These are phyloP conservation scores for Mugil cephalus DNA, from an alignment of 2,113 vertebrate genomes.

Conservation along the genomic window DNA sequence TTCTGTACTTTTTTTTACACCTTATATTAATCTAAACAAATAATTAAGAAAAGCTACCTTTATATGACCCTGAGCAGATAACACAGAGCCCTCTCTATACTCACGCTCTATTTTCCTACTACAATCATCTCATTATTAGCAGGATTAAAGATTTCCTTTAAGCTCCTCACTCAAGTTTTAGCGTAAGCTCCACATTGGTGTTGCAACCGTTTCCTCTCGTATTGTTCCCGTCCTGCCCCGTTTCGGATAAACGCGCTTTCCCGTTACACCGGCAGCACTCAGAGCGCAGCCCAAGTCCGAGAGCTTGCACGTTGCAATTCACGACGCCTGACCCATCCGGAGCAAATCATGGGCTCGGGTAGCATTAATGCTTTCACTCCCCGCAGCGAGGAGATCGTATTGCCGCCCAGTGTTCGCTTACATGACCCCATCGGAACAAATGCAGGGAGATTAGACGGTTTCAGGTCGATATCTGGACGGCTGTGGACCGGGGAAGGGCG, in stretches of 20 bases:
- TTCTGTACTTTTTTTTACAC: no score
- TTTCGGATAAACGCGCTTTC: neutral
- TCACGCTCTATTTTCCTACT: slow-evolving; percentile 13
- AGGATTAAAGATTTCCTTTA: slow-evolving; percentile 42
- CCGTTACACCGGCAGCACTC: neutral
- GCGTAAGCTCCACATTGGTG: neutral
- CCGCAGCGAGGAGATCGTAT: slow-evolving; percentile 32
- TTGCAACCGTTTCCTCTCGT: slow-evolving; percentile 6
- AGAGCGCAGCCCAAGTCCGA: neutral
- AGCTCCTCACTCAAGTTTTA: slow-evolving; percentile 29
- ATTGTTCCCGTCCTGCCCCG: neutral
- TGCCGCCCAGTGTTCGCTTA: slow-evolving; percentile 46
- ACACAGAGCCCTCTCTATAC: slow-evolving; percentile 5
- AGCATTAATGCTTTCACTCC: slow-evolving; percentile 14
- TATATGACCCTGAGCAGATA: neutral
- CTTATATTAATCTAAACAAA: no score
- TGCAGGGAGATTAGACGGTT: slow-evolving; percentile 10
- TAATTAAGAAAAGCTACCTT: no score
- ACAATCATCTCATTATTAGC: slow-evolving; percentile 36
- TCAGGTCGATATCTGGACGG: slow-evolving; percentile 30
- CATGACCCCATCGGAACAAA: slow-evolving; percentile 3
- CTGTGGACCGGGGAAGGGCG: neutral
- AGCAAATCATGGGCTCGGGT: slow-evolving; percentile 13
- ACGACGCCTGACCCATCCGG: slow-evolving; percentile 8
- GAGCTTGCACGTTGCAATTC: slow-evolving; percentile 6